A percentile compares a stretch with the other conserved stretches of the same genome.
Conservation (phyloP, 2,113 vertebrate genomes). For the Scatophagus argus region DNA sequence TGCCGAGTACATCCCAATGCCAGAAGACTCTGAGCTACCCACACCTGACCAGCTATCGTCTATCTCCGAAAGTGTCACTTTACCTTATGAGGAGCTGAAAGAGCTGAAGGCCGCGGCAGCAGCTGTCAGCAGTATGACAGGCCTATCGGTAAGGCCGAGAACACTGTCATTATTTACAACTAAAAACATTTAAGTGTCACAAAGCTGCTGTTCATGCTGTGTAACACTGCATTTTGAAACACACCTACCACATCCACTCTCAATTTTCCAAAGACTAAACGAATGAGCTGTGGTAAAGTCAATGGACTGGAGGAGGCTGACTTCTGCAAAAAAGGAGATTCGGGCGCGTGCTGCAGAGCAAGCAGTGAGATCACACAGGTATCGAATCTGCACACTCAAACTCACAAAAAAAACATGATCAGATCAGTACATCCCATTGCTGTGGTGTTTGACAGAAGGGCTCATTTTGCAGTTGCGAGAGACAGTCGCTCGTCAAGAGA, state of each 20-base stretch:
- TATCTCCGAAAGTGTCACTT: slow-evolving; percentile 76
- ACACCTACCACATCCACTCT: neutral
- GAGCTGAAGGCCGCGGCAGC: slow-evolving; percentile 89
- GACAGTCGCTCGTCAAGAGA: slow-evolving; percentile 76
- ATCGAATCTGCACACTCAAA: slow-evolving; percentile 9
- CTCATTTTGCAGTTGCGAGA: slow-evolving; percentile 79
- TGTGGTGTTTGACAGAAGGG: neutral
- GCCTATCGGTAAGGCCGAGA: slow-evolving; percentile 70
- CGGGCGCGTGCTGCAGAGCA: slow-evolving; percentile 79
- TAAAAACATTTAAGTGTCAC: neutral
- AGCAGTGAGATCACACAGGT: slow-evolving; percentile 79
- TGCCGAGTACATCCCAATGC: slow-evolving; percentile 97
- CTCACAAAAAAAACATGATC: neutral
- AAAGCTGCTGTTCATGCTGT: neutral
- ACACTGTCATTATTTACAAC: neutral
- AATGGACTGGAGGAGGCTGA: slow-evolving; percentile 72
- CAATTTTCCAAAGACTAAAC: slow-evolving; percentile 76
- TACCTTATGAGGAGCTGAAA: slow-evolving; percentile 88
- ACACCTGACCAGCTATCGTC: slow-evolving; percentile 59
- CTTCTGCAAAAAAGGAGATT: slow-evolving; percentile 79
- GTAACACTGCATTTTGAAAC: neutral
- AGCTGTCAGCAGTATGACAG: slow-evolving; percentile 77
- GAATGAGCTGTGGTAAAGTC: slow-evolving; percentile 76
- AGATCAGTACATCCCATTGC: neutral
- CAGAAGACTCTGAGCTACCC: slow-evolving; percentile 75